These are phyloP conservation scores for Fopius arisanus DNA, from an alignment of 1,140 invertebrate genomes.

Conservation along the genomic window DNA sequence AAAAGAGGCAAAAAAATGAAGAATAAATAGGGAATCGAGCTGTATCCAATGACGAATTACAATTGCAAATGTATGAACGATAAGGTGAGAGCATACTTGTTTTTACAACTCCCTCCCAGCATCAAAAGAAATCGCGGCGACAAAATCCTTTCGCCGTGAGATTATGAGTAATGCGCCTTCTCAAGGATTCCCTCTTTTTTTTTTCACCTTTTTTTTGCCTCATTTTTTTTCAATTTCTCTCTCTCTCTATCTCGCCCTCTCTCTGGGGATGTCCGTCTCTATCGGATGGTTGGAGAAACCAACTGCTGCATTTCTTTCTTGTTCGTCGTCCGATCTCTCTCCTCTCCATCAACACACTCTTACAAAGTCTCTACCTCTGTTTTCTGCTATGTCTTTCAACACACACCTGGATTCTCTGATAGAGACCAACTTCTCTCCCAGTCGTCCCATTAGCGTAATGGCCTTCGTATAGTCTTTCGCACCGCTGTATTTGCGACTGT, in stretches of 20 bases:
- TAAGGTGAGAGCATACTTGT: constrained; percentile 6
- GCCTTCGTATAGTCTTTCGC: constrained; percentile 48
- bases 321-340: background rate
- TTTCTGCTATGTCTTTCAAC: background rate
- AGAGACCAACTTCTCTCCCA: constrained; percentile 44
- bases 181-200: background rate
- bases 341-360: constrained; percentile 25
- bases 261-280: constrained; percentile 33
- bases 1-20: background rate
- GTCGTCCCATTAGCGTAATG: constrained; percentile 55
- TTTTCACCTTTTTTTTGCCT: constrained; percentile 8
- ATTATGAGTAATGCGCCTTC: constrained; percentile 6
- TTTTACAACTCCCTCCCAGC: constrained; percentile 5
- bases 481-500: constrained; percentile 41
- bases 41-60: constrained; percentile 13
- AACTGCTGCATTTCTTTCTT: constrained; percentile 23
- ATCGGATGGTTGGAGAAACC: constrained; percentile 26
- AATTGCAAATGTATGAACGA: constrained; percentile 9
- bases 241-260: constrained; percentile 8
- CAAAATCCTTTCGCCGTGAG: constrained; percentile 10
- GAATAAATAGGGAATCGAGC: background rate
- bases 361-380: background rate
- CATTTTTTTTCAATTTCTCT: background rate
- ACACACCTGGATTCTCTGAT: constrained; percentile 37
- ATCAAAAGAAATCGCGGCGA: constrained; percentile 24